Conservation (phyloP, 2,797 vertebrate genomes). For the Ara ararauna region DNA sequence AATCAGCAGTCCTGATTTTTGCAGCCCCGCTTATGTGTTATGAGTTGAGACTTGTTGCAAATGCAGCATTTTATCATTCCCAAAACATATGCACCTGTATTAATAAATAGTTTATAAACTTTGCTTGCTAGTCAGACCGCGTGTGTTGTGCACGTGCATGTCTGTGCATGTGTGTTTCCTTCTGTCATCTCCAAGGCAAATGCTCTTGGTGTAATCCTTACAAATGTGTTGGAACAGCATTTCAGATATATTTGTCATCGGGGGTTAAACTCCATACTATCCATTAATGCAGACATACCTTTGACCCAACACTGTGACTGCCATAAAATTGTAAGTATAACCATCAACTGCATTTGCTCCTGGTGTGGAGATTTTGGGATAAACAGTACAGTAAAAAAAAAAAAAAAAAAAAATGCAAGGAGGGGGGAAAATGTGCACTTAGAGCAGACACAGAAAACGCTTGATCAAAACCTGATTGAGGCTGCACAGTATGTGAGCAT, state of each 20-base stretch:
- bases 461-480: not conserved
- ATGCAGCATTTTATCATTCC: not conserved
- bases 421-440: not conserved
- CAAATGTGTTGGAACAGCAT: not conserved
- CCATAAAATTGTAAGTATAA: not conserved
- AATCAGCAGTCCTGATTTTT: not conserved
- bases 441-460: not conserved
- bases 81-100: not conserved
- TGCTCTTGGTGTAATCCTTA: not conserved
- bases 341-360: not conserved
- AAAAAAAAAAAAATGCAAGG: too few relatives aligned
- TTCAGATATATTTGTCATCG: not conserved
- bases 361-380: not conserved
- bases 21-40: not conserved
- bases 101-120: not conserved
- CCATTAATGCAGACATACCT: not conserved
- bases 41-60: not conserved
- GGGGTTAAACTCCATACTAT: not conserved
- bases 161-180: rapidly evolving
- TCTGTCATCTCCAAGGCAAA: not conserved
- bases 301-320: not conserved
- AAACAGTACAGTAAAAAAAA: not conserved
- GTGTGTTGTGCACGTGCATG: rapidly evolving
- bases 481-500: not conserved
- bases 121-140: not conserved